A percentile compares a stretch with the other conserved stretches of the same genome.
phyloP scores from a whole-genome alignment of 2,888 invertebrate genomes.

The Caenorhabditis sp. region DNA sequence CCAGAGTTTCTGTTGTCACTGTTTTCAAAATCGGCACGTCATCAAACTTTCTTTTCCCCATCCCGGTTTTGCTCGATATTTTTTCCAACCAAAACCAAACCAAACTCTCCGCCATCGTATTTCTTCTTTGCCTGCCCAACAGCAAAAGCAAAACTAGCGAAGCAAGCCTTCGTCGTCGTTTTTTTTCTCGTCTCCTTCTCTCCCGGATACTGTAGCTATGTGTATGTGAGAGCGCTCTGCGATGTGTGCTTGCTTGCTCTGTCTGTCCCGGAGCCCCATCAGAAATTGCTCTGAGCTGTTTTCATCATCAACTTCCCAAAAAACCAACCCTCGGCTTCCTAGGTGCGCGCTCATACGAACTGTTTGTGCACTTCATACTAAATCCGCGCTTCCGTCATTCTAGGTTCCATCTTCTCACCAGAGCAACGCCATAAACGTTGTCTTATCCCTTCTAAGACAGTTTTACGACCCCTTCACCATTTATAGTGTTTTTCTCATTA shows the following conservation, averaged over 20 bases:
- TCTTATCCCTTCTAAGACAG: slow-evolving; percentile 3
- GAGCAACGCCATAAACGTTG: slow-evolving; percentile 5
- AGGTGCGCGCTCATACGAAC: slow-evolving; percentile 20
- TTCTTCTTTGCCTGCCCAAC: slow-evolving; percentile 19
- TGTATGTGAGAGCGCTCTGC: slow-evolving; percentile 60
- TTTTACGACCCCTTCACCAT: slow-evolving; percentile 26
- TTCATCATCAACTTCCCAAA: slow-evolving; percentile 30
- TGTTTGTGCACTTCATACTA: slow-evolving; percentile 38
- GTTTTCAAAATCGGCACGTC: slow-evolving; percentile 24
- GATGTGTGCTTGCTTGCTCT: slow-evolving; percentile 60
- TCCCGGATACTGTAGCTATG: slow-evolving; percentile 63
- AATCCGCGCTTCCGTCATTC: slow-evolving; percentile 17
- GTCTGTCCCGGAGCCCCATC: slow-evolving; percentile 59
- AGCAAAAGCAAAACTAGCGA: slow-evolving; percentile 42
- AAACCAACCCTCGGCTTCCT: slow-evolving; percentile 45
- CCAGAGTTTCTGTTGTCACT: slow-evolving; percentile 23
- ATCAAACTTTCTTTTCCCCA: slow-evolving; percentile 29
- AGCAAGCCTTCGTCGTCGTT: slow-evolving; percentile 47
- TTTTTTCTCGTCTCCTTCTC: slow-evolving; percentile 25
- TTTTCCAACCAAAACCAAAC: slow-evolving; percentile 35
- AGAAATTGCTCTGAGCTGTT: slow-evolving; percentile 53
- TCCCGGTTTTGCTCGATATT: slow-evolving; percentile 16
- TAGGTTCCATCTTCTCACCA: not conserved
- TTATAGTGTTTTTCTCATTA: not conserved
- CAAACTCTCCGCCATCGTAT: slow-evolving; percentile 46